Evolutionary conservation across 2,113 vertebrate genomes (phyloP).

Genomic region (Copsychus sechellarum): DNA sequence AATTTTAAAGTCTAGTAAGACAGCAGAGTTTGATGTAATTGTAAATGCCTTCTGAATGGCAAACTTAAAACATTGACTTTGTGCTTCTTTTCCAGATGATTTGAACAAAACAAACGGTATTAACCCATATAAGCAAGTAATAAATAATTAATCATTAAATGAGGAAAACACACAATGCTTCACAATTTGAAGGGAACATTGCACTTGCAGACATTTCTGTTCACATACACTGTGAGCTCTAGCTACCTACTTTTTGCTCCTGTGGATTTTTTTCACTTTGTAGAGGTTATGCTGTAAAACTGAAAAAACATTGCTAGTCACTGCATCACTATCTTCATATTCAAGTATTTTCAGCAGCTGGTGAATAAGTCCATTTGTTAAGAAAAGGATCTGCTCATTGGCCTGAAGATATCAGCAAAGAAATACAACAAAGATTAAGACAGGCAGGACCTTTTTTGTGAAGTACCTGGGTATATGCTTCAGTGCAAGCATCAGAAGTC

Average conservation of each 20-base stretch:
- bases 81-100: not conserved
- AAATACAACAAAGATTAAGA: not conserved
- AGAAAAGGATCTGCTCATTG: not conserved
- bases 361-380: not conserved
- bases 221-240: not conserved
- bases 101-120: not conserved
- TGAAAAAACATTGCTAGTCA: not conserved
- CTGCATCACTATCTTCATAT: not conserved
- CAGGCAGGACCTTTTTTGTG: not conserved
- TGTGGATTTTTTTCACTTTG: not conserved
- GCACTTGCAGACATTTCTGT: not conserved
- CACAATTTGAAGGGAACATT: conserved; percentile 43
- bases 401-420: not conserved
- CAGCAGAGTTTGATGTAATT: not conserved
- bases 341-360: not conserved
- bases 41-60: not conserved
- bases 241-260: not conserved
- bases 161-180: not conserved
- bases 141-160: not conserved
- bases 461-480: not conserved
- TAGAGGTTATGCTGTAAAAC: not conserved
- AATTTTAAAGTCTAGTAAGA: not conserved
- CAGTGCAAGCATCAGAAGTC: not conserved
- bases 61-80: not conserved
- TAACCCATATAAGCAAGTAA: not conserved